Evolutionary conservation across 2,797 vertebrate species (phyloP).

Genomic region (Agapornis canus): DNA sequence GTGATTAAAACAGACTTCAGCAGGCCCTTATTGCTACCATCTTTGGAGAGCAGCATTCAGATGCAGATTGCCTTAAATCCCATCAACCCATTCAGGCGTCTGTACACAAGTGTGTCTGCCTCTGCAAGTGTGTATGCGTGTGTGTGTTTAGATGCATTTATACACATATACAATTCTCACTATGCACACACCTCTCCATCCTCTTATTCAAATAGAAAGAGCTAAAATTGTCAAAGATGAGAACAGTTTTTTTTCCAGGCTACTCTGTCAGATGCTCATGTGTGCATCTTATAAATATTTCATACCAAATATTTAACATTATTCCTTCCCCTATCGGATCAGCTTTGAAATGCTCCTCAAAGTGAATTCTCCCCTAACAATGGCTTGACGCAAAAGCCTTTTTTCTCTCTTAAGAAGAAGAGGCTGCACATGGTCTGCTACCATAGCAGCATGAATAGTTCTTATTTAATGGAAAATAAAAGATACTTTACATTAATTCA

Average conservation of each 20-base stretch:
- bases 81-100: slow-evolving; percentile 78
- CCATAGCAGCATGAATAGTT: slow-evolving; percentile 84
- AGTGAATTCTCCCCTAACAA: slow-evolving; percentile 84
- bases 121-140: not conserved
- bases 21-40: slow-evolving; percentile 74
- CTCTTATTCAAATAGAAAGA: slow-evolving; percentile 2
- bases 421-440: slow-evolving; percentile 80
- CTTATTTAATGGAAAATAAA: slow-evolving; percentile 81
- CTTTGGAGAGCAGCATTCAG: slow-evolving; percentile 85
- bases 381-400: slow-evolving; percentile 79
- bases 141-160: slow-evolving; percentile 8
- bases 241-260: slow-evolving; percentile 75
- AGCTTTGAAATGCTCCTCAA: slow-evolving; percentile 81
- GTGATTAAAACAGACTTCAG: slow-evolving; percentile 81
- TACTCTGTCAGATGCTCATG: slow-evolving; percentile 75
- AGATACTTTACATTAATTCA: slow-evolving; percentile 77
- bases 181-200: not conserved
- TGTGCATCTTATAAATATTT: slow-evolving; percentile 86
- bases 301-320: slow-evolving; percentile 82
- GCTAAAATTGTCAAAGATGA: slow-evolving; percentile 59
- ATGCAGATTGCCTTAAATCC: slow-evolving; percentile 93
- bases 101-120: slow-evolving; percentile 29
- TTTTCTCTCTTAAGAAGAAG: slow-evolving; percentile 76
- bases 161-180: not conserved
- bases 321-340: slow-evolving; percentile 78